Conservation (phyloP, 2,888 invertebrate species). For the Chironomus tentans region DNA sequence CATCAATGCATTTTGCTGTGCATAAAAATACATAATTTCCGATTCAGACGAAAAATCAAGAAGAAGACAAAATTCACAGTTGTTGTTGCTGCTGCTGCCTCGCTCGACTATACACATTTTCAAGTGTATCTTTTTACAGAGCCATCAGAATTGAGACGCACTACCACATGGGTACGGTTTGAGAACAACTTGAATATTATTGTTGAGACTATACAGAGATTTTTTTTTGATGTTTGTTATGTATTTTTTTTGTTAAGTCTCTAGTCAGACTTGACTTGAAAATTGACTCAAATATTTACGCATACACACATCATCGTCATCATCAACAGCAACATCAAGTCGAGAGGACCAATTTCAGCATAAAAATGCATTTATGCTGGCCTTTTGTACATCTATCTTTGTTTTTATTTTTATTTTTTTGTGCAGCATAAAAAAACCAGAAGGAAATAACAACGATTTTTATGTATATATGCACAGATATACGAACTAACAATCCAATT, state of each 20-base stretch:
- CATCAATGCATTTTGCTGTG: conserved; percentile 25
- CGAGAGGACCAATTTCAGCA: background rate
- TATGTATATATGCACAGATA: too few relatives aligned
- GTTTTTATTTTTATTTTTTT: background rate
- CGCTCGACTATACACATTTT: background rate
- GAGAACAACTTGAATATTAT: background rate
- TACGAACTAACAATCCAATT: conserved; percentile 22
- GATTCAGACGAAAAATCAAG: conserved; percentile 26
- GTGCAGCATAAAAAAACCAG: background rate
- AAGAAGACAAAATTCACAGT: conserved; percentile 13
- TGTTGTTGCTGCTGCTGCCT: background rate
- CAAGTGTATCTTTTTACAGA: conserved; percentile 25
- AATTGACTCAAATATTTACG: background rate
- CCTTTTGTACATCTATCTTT: background rate
- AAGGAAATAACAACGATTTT: background rate
- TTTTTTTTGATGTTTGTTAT: background rate
- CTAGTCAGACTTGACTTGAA: background rate
- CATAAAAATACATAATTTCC: conserved; percentile 27
- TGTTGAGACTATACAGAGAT: background rate
- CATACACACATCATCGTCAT: conserved; percentile 6
- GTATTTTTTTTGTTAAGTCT: conserved; percentile 4
- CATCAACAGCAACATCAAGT: too few relatives aligned
- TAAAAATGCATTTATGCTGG: conserved; percentile 25
- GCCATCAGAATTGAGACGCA: conserved; percentile 18
- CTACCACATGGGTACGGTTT: conserved; percentile 5